Evolutionary conservation across 2,113 vertebrate genomes (phyloP), one percentile per base, ranked within the genome.

Genomic region (Tragulus kanchil): DNA sequence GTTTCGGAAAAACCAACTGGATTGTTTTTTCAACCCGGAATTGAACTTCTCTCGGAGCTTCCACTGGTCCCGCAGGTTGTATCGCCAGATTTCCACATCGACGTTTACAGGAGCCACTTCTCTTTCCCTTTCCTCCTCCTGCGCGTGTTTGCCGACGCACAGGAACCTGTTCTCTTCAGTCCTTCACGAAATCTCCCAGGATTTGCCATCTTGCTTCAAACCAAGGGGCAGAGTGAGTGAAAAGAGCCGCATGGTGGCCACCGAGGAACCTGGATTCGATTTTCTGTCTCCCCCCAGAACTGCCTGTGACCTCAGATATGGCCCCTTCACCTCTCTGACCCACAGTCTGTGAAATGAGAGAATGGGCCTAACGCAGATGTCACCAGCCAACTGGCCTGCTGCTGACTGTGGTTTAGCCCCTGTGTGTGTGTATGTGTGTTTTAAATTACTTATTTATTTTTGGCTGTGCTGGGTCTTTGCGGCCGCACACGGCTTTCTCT

Each of bases 1-100:
- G 58, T 78, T 95, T 84, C 67, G 45, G n/a, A 82, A 83, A 92
- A 91, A 81, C 83, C n/a, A 78, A 17, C 78, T 42, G 31, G 6
- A 36, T 52, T 94, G 82, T 75, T 93, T 96, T 77, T 58, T 59
- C 19, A 28, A 16, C 81, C 16, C 88, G 16, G 31, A 9, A 23
- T 42, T 85, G 78, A 96, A 77, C 84, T 79, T 89, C 59, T 48
- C 65, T 14, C 90, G 12, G 78, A 42, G 26, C 56, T 75, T 16
- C 17, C 31, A 4, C 69, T 45, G 19, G 71, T 59, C 8, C 90
- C 67, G 0, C 10, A 19, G 83, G 23, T 77, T 23, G 15, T 0
- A 2, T 16, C 14, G 36, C 56, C 12, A 42, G 54, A 28, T 79
- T 54, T 77, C 54, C 13, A 3, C 42, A 4, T 5, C n/a, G 48